Evolutionary conservation across 2,113 vertebrate species (phyloP).

Genomic region (Archilochus colubris): DNA sequence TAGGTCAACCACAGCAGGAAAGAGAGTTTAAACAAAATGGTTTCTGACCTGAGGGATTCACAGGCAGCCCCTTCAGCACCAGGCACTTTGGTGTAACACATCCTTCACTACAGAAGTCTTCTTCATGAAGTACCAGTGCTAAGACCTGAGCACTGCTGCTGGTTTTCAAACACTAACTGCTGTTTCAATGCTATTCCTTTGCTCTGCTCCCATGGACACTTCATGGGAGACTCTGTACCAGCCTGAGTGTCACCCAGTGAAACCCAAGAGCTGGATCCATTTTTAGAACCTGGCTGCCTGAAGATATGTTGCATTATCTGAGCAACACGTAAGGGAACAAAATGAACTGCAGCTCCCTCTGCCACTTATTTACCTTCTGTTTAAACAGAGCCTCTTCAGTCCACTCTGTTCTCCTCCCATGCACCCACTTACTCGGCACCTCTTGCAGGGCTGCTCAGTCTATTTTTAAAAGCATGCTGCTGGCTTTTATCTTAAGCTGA

Average conservation of each 20-base stretch:
- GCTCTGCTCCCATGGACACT: fast-evolving
- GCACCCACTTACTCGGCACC: constrained; percentile 23
- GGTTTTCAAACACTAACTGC: not conserved
- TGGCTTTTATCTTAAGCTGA: constrained; percentile 62
- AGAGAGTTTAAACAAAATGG: not conserved
- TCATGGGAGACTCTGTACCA: not conserved
- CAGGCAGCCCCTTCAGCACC: not conserved
- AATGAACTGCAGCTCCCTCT: constrained; percentile 45
- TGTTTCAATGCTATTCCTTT: not conserved
- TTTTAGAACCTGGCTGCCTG: constrained; percentile 43
- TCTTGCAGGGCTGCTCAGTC: not conserved
- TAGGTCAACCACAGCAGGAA: not conserved
- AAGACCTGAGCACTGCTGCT: not conserved
- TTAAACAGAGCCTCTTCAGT: constrained; percentile 10
- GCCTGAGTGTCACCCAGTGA: not conserved
- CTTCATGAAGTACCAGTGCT: not conserved
- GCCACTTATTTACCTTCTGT: constrained; percentile 51
- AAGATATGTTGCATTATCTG: constrained; percentile 40
- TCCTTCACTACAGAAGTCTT: not conserved
- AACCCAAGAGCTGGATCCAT: constrained; percentile 49
- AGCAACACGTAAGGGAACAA: constrained; percentile 49
- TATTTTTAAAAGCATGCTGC: constrained; percentile 71
- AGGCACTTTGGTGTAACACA: not conserved
- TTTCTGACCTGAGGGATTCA: constrained; percentile 9
- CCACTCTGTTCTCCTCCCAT: not conserved